A percentile compares a stretch with the other conserved stretches of the same genome.
Evolutionary conservation across 2,888 invertebrate species (phyloP).

Genomic region (Endomychus coccineus): DNA sequence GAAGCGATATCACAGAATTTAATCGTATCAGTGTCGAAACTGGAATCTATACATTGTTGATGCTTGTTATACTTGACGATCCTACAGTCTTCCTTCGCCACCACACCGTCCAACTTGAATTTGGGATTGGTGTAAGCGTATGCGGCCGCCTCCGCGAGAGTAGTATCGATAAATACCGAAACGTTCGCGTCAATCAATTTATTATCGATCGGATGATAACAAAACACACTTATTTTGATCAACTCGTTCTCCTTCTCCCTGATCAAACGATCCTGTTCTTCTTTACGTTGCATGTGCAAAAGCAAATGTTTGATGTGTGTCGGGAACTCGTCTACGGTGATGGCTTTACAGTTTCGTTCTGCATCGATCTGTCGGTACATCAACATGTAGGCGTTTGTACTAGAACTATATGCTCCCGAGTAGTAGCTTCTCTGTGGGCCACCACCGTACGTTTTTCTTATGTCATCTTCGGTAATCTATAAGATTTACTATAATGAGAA

Average conservation of each 20-base stretch:
- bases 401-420: slow-evolving; percentile 67
- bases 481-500: too few relatives aligned
- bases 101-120: slow-evolving; percentile 51
- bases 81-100: slow-evolving; percentile 60
- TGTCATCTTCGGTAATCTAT: slow-evolving; percentile 72
- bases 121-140: slow-evolving; percentile 55
- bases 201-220: slow-evolving; percentile 52
- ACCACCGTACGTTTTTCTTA: slow-evolving; percentile 75
- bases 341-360: slow-evolving; percentile 55
- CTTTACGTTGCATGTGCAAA: slow-evolving; percentile 56
- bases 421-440: slow-evolving; percentile 58
- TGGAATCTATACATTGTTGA: slow-evolving; percentile 58
- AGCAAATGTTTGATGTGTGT: slow-evolving; percentile 60
- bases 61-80: slow-evolving; percentile 62
- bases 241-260: slow-evolving; percentile 56
- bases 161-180: slow-evolving; percentile 52
- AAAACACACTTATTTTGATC: slow-evolving; percentile 57
- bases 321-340: slow-evolving; percentile 64
- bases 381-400: slow-evolving; percentile 86
- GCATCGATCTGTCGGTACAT: slow-evolving; percentile 76
- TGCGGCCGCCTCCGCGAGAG: slow-evolving; percentile 52
- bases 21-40: slow-evolving; percentile 56
- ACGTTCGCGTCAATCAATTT: slow-evolving; percentile 50
- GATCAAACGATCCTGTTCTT: slow-evolving; percentile 54
- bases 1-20: slow-evolving; percentile 44